Base-by-base conservation (phyloP, 2,888 invertebrate species). In the Lacanobia wlatinum region DNA sequence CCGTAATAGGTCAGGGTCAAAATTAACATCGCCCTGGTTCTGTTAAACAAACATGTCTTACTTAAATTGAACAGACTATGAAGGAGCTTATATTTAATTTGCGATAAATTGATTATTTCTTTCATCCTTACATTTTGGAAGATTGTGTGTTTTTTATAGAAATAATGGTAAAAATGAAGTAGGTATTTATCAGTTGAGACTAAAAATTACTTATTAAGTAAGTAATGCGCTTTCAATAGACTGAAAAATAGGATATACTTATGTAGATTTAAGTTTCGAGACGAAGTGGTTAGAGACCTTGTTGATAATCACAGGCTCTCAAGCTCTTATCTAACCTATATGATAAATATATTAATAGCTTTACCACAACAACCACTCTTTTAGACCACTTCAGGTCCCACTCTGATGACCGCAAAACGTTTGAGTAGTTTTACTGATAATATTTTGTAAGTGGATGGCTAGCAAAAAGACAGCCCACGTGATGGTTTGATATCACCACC, bases 301-400 rank as follows among this genome's bases (percentile, higher is more conserved):
- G 72, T 46, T 23, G 18, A 38, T 46, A 38, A 73, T 40, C 34
- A 28, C 28, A 28, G 28, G 28, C 28, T 28, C 28, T 28, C 28
- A 28, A 28, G 28, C 38, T 72, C 38, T 40, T 73, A 62, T 73
- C 62, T 53, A 23, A 60, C 23, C 55, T 55, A 55, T 6, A 12
- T 28, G 28, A 59, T 23, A 21, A 56, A 5, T n/a, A 43, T 23
- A 23, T 18, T 23, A 46, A 16, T 9, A 53, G 16, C n/a, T 0
- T 12, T 23, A 28, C 3, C 28, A 28, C 3, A 28, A 43, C 16
- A 53, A 21, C 21, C 21, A 6, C 18, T 21, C 12, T 10, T n/a
- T 28, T 28, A 28, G 18, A 7, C 14, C 28, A 61, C 61, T 61
- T 61, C 6, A 28, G 46, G 6, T 28, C 10, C 18, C 21, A 46